Conservation (phyloP, 2,113 vertebrate genomes). For the Lota lota region DNA sequence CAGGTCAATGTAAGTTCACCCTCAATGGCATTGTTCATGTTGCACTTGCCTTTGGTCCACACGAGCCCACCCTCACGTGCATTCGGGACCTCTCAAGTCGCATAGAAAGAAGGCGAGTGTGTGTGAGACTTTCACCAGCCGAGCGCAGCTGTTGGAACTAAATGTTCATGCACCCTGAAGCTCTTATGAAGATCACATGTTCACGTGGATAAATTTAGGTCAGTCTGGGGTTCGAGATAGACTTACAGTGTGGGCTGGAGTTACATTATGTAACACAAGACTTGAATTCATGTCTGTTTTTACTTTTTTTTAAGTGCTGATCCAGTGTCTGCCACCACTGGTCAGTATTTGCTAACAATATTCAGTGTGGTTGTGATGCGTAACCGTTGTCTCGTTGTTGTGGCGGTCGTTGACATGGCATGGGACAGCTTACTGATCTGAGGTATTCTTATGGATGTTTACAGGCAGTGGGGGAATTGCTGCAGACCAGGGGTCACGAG, state of each 20-base stretch:
- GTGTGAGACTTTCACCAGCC: conserved; percentile 13
- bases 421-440: too few relatives aligned
- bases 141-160: conserved; percentile 64
- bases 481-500: conserved; percentile 92
- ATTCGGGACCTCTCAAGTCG: too few relatives aligned
- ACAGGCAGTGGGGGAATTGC: conserved; percentile 87
- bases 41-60: too few relatives aligned
- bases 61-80: too few relatives aligned
- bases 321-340: conserved; percentile 11
- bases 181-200: conserved; percentile 62
- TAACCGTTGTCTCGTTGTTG: too few relatives aligned
- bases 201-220: conserved; percentile 66
- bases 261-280: conserved; percentile 57
- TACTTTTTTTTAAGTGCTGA: conserved; percentile 48
- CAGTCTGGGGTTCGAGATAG: conserved; percentile 57
- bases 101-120: conserved; percentile 3
- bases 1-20: conserved; percentile 86
- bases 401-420: too few relatives aligned
- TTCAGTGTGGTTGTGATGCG: not conserved
- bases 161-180: conserved; percentile 43
- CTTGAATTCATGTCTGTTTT: conserved; percentile 26
- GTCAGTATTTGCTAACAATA: not conserved
- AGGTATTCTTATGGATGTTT: not conserved
- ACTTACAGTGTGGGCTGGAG: conserved; percentile 43
- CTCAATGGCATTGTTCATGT: too few relatives aligned